Evolutionary conservation across 2,888 invertebrate genomes (phyloP).

Genomic region (Heliconius ismenius): DNA sequence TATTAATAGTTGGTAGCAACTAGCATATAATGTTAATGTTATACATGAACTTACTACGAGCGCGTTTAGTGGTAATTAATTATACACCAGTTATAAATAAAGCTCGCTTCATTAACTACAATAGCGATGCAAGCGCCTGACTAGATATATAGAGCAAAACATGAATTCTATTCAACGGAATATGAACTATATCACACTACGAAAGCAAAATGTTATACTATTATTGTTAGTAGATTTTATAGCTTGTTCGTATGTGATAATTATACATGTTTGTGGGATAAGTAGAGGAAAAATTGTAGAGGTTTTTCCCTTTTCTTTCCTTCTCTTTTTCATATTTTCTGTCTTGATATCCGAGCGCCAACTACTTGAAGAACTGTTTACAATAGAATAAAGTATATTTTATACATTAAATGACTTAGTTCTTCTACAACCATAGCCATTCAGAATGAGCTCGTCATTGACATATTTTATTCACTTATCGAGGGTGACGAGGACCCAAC

Average conservation of each 20-base stretch:
- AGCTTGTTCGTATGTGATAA: neutral
- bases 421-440: neutral
- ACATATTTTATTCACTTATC: neutral
- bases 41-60: slow-evolving; percentile 7
- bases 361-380: no score
- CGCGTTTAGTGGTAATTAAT: slow-evolving; percentile 19
- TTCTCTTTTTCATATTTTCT: neutral
- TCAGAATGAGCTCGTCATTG: neutral
- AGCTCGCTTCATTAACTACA: slow-evolving; percentile 11
- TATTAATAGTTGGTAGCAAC: neutral
- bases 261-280: neutral
- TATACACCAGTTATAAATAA: slow-evolving; percentile 20
- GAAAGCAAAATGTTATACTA: neutral
- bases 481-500: neutral
- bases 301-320: neutral
- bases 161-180: slow-evolving; percentile 10
- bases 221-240: neutral
- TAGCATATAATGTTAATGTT: neutral
- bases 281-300: neutral
- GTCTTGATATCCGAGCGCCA: neutral
- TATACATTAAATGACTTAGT: neutral
- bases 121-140: slow-evolving; percentile 22
- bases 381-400: no score
- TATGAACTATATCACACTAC: neutral
- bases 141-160: slow-evolving; percentile 20